Conservation (phyloP, 2,797 vertebrate species). For the Typhlichthys subterraneus region DNA sequence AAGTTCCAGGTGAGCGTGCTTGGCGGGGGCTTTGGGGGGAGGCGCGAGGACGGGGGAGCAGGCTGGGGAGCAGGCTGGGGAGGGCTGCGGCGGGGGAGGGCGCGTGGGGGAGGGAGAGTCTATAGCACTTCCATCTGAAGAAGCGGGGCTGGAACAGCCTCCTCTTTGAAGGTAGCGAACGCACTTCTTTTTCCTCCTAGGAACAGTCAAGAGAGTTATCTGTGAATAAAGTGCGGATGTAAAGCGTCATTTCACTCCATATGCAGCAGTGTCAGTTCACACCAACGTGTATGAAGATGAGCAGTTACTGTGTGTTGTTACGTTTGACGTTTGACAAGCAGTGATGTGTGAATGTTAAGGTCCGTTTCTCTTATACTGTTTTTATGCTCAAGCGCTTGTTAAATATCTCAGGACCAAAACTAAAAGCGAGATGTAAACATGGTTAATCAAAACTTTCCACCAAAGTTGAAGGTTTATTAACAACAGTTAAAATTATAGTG, state of each 20-base stretch:
- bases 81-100: slow-evolving; percentile 49
- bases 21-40: slow-evolving; percentile 29
- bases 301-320: background rate
- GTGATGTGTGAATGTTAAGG: too few relatives aligned
- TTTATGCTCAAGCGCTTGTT: too few relatives aligned
- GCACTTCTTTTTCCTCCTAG: slow-evolving; percentile 99
- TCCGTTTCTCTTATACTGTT: too few relatives aligned
- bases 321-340: too few relatives aligned
- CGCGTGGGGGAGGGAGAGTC: slow-evolving; percentile 86
- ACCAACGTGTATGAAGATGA: slow-evolving; percentile 24
- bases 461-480: too few relatives aligned
- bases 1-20: slow-evolving; percentile 52
- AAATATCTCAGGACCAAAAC: too few relatives aligned
- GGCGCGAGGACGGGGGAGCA: slow-evolving; percentile 33
- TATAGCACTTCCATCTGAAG: slow-evolving; percentile 98
- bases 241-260: slow-evolving; percentile 77
- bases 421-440: too few relatives aligned
- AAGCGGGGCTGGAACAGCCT: slow-evolving; percentile 94
- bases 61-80: slow-evolving; percentile 54
- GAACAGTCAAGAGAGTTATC: slow-evolving; percentile 95
- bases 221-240: slow-evolving; percentile 91
- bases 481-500: too few relatives aligned
- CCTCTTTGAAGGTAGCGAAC: slow-evolving; percentile 99
- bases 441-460: too few relatives aligned
- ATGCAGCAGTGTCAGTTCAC: slow-evolving; percentile 48